Base-by-base conservation (phyloP, 2,888 invertebrate genomes). In the Lochmaea crataegi region DNA sequence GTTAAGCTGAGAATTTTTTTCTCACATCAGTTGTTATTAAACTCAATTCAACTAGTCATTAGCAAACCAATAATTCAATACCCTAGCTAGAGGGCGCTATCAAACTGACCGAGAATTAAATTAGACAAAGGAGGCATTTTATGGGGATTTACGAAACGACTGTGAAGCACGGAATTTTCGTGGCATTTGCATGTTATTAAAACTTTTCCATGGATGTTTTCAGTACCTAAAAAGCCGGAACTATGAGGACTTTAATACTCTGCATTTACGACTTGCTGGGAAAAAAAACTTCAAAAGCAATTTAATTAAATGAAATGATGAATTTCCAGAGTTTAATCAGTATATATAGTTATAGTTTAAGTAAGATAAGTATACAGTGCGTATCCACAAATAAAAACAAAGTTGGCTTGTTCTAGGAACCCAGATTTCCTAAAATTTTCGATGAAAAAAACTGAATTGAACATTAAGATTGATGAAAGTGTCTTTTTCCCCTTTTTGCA, bases 61-160 rank as follows among this genome's bases (percentile, higher is more conserved):
- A 48, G 2, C 48, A 48, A 6, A 48, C 4, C 48, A 48, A 7
- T 48, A 48, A 1, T 14, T 48, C 48, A 48, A 11, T 48, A n/a
- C 6, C 7, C 48, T 1, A 14, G n/a, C 48, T 48, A 48, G 48
- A 48, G 67, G 67, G 63, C 61, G 42, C 56, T 63, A 45, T 51
- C 38, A 14, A 22, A 56, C 68, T 64, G 72, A 63, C 63, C 68
- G 68, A 51, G 71, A 76, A 75, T 75, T 71, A 68, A 75, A 73
- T 73, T 70, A 71, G 65, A 75, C 76, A 76, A 76, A 70, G 67
- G 70, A 69, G 61, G 73, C 68, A 71, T 76, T 74, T 76, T 74
- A 72, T n/a, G 22, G 22, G 69, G 45, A 45, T 69, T 41, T 60
- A 51, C 58, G 14, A 65, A 42, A 42, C n/a, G 66, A 66, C 41